Percentiles rank a stretch among this genome's conserved stretches.
phyloP scores from a whole-genome alignment of 1,140 invertebrate species.

The Drosophila baimaii region DNA sequence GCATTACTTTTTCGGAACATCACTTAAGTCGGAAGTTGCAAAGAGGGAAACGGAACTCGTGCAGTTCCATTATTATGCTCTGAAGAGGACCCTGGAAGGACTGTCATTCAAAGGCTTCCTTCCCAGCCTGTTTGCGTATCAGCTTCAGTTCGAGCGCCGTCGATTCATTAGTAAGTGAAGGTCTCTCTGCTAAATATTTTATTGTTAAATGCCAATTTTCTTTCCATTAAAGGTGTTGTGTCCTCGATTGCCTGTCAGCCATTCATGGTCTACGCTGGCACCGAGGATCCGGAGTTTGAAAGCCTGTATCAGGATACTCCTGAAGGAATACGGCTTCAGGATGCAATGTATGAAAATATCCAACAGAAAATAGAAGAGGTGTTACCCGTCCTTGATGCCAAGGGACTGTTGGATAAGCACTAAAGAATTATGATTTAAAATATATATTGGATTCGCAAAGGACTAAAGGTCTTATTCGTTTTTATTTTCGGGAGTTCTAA shows the following conservation, averaged over 20 bases:
- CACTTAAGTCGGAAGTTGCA: constrained; percentile 44
- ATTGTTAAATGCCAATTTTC: neutral
- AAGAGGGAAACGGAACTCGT: constrained; percentile 47
- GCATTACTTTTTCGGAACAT: constrained; percentile 73
- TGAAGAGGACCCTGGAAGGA: constrained; percentile 38
- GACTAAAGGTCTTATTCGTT: too few relatives aligned
- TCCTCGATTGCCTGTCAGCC: constrained; percentile 37
- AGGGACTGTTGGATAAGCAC: constrained; percentile 57
- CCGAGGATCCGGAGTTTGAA: constrained; percentile 47
- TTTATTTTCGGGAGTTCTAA: neutral
- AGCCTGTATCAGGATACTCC: constrained; percentile 45
- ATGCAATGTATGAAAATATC: constrained; percentile 39
- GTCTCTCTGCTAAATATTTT: accelerated
- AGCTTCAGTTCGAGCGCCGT: constrained; percentile 56
- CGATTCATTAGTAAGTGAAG: constrained; percentile 57
- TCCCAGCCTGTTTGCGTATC: constrained; percentile 62
- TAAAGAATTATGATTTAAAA: constrained; percentile 8
- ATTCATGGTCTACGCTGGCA: constrained; percentile 52
- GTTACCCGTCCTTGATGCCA: constrained; percentile 57
- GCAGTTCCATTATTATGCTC: constrained; percentile 62
- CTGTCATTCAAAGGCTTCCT: constrained; percentile 52
- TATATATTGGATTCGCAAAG: neutral
- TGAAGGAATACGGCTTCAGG: constrained; percentile 45
- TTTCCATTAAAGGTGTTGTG: constrained; percentile 23
- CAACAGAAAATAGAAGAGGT: constrained; percentile 29